Evolutionary conservation across 2,888 invertebrate species (phyloP), one percentile per base, ranked within the genome.

Genomic region (Mythimna pallens): DNA sequence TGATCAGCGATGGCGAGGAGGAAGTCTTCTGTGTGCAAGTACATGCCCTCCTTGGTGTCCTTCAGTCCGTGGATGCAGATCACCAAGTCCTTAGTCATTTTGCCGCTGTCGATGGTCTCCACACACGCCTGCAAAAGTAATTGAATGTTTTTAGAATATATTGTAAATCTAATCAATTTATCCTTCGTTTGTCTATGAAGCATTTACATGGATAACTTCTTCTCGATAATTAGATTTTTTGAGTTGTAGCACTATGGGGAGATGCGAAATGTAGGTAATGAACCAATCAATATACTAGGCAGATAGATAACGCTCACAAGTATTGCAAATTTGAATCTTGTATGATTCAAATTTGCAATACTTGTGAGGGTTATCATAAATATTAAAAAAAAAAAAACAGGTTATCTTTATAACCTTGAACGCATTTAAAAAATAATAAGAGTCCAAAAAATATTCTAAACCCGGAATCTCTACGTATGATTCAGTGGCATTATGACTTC

Each of bases 31-130:
- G 99, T 99, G 92, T 98, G 97, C 82, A 99, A 96, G 92, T 97
- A 99, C 97, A 98, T 98, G 74, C 97, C 97, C 71, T 98, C 98
- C 92, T 98, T 98, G 20, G 98, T 98, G 90, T 98, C 98, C 76
- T 97, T 97, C 84, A 98, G 87, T 36, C 99, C 99, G 91, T 99
- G 98, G 90, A 99, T 98, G 90, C 98, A 98, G 77, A 97, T 98
- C 25, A 98, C 98, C 88, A 99, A 96, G 95, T 99, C 99, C 95
- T 99, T 99, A 22, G 99, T 99, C 98, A 98, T 97, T 90, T 98
- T 97, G 57, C 99, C 99, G 76, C 97, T 96, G 91, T 99, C 98
- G 12, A 99, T 97, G 81, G 98, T 98, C 87, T 98, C 98, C 3
- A 99, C 97, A 92, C 99, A 99, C 0, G 98, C 98, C 93, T 96